These are phyloP conservation scores for Asarcornis scutulata DNA, from an alignment of 2,113 vertebrate genomes.

Conservation along the genomic window DNA sequence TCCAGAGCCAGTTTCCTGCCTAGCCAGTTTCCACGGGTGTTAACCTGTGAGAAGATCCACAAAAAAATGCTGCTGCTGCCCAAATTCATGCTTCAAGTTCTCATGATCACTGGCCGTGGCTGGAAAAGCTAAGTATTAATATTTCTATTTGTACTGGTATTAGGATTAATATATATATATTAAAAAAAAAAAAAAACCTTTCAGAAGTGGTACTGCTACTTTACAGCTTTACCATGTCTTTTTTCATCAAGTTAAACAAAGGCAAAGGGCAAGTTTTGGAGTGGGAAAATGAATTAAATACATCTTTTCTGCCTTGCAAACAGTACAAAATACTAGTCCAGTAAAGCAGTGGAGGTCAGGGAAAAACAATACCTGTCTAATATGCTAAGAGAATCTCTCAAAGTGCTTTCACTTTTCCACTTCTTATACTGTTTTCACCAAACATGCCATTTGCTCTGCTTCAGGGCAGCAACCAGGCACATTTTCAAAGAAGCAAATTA, in stretches of 20 bases:
- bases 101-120: not conserved
- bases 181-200: not conserved
- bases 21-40: not conserved
- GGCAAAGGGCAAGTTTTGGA: not conserved
- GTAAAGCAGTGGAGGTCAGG: not conserved
- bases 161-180: too few relatives aligned
- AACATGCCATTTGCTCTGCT: not conserved
- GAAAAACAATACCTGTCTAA: not conserved
- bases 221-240: not conserved
- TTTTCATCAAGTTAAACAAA: not conserved
- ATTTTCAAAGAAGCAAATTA: conserved; percentile 5
- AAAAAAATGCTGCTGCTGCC: not conserved
- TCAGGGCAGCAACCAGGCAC: not conserved
- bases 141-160: not conserved
- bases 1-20: not conserved
- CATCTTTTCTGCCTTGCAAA: not conserved
- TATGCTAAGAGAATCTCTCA: not conserved
- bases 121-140: not conserved
- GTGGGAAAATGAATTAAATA: not conserved
- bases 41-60: not conserved
- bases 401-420: not conserved
- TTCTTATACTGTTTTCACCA: not conserved
- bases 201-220: not conserved
- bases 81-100: rapidly evolving
- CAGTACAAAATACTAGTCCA: not conserved